phyloP scores from a whole-genome alignment of 2,888 invertebrate genomes.

The Drosophila longiperda region DNA sequence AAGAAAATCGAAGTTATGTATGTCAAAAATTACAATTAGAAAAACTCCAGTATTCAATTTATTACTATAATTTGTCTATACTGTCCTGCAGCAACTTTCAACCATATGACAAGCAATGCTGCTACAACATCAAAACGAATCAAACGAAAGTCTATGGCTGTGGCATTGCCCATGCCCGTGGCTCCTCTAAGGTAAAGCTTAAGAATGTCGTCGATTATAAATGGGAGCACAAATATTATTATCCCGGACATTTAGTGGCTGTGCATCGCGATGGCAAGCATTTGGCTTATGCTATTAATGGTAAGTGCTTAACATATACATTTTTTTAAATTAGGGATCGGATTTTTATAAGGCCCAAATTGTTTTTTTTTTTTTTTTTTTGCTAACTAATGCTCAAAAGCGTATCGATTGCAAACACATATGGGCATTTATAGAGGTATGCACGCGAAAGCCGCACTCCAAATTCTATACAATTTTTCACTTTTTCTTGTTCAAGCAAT shows the following conservation, averaged over 20 bases:
- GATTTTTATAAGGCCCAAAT: neutral
- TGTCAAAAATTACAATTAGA: constrained; percentile 15
- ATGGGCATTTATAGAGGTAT: constrained; percentile 2
- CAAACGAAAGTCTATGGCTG: constrained; percentile 90
- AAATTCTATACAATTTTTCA: neutral
- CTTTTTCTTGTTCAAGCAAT: neutral
- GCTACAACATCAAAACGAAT: constrained; percentile 81
- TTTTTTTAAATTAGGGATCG: neutral
- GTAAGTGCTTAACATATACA: constrained; percentile 85
- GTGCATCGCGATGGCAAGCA: constrained; percentile 94
- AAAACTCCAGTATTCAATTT: neutral
- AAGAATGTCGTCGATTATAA: constrained; percentile 96
- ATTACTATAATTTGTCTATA: neutral
- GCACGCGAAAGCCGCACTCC: neutral
- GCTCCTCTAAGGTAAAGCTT: constrained; percentile 95
- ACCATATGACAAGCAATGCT: constrained; percentile 80
- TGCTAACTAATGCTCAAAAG: neutral
- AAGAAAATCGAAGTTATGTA: constrained; percentile 65
- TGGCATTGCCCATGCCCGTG: constrained; percentile 90
- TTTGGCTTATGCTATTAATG: constrained; percentile 96
- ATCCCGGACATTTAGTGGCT: constrained; percentile 94
- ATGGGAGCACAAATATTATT: constrained; percentile 96
- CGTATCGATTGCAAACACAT: constrained; percentile 2
- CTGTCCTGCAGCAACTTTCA: constrained; percentile 75
- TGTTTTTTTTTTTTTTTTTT: neutral